Evolutionary conservation across 2,113 vertebrate species (phyloP).

Genomic region (Sorex araneus): DNA sequence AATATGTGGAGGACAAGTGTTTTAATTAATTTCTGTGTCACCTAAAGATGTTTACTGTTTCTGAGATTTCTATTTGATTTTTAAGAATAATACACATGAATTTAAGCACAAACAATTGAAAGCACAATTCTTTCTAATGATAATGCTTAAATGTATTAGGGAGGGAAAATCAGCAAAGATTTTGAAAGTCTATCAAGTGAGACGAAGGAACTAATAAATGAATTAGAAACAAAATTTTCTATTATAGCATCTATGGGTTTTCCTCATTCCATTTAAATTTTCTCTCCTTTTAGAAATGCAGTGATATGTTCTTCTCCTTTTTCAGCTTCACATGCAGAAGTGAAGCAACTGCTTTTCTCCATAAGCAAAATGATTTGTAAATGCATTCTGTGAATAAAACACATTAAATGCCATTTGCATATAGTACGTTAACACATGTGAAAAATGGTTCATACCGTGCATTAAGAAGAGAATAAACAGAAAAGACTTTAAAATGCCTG

Average conservation of each 20-base stretch:
- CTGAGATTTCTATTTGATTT: constrained; percentile 66
- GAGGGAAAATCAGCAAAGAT: constrained; percentile 62
- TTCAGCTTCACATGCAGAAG: constrained; percentile 70
- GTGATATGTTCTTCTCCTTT: constrained; percentile 61
- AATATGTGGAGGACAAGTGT: constrained; percentile 52
- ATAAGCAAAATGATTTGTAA: constrained; percentile 82
- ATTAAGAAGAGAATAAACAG: constrained; percentile 75
- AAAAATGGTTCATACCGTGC: constrained; percentile 82
- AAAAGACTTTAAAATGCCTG: constrained; percentile 77
- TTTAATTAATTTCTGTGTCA: constrained; percentile 73
- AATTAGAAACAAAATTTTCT: constrained; percentile 75
- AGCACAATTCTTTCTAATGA: constrained; percentile 70
- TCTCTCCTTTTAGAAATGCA: constrained; percentile 67
- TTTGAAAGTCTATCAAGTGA: constrained; percentile 73
- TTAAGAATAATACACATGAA: constrained; percentile 44
- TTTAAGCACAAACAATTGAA: constrained; percentile 55
- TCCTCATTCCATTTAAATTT: constrained; percentile 77
- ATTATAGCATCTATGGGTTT: constrained; percentile 68
- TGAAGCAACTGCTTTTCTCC: constrained; percentile 67
- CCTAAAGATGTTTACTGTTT: constrained; percentile 66
- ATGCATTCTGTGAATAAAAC: constrained; percentile 85
- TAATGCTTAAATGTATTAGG: constrained; percentile 69
- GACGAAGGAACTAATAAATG: constrained; percentile 72
- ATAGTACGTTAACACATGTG: constrained; percentile 80
- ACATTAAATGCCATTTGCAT: constrained; percentile 85